Percentiles rank a stretch among this genome's conserved stretches.
phyloP scores from a whole-genome alignment of 2,888 invertebrate species.

The Drosophila nr. perissopoda region DNA sequence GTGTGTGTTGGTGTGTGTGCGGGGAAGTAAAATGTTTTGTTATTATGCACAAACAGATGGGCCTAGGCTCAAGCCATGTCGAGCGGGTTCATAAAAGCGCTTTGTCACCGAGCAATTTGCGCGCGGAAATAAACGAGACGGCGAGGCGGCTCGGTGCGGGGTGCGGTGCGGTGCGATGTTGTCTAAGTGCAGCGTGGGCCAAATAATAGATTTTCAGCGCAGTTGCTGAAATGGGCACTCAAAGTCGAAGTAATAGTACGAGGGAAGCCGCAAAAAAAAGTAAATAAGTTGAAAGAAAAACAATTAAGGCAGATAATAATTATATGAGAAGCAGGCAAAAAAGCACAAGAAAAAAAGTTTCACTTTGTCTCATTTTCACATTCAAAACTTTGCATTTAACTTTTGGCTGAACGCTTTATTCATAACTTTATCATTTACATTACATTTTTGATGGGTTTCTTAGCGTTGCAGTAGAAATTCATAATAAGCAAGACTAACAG shows the following conservation, averaged over 20 bases:
- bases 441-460: neutral
- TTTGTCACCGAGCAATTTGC: constrained; percentile 74
- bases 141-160: neutral
- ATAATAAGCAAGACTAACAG: neutral
- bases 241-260: constrained; percentile 2
- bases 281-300: constrained; percentile 75
- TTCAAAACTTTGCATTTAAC: constrained; percentile 77
- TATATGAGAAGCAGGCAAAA: constrained; percentile 59
- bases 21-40: constrained; percentile 50
- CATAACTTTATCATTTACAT: constrained; percentile 42
- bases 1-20: constrained; percentile 11
- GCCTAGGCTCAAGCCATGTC: constrained; percentile 44
- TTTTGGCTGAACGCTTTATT: constrained; percentile 52
- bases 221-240: constrained; percentile 64
- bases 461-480: neutral
- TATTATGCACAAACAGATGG: constrained; percentile 59
- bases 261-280: constrained; percentile 26
- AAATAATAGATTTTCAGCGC: constrained; percentile 70
- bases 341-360: constrained; percentile 56
- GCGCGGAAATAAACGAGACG: constrained; percentile 66
- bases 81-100: constrained; percentile 72
- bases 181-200: constrained; percentile 15
- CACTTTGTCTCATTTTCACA: constrained; percentile 72
- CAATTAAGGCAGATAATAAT: constrained; percentile 79
- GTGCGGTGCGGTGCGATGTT: constrained; percentile 2